Evolutionary conservation across 2,888 invertebrate genomes (phyloP), one percentile per base, ranked within the genome.

Genomic region (Nudaria mundana): DNA sequence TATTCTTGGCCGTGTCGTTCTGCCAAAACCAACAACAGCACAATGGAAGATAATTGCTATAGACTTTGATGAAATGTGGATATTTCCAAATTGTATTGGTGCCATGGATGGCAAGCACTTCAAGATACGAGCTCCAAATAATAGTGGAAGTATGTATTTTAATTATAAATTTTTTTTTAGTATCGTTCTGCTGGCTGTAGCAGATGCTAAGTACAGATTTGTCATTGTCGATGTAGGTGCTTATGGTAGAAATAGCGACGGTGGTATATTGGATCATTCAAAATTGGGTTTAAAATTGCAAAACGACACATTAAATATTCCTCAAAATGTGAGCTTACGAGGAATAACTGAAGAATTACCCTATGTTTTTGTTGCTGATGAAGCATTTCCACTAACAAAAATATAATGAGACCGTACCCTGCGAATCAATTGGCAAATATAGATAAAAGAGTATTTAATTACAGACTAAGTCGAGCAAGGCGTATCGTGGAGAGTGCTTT

Each of bases 141-240:
- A 23, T 13, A 32, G 32, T 24, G 32, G 32, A 23, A 32, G 32
- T 32, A 13, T 32, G 23, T 32, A 32, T 32, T 22, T 32, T 22
- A 31, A 31, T 20, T 31, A 31, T 20, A 31, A 23, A 31, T 13
- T 11, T 5, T 13, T 23, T 20, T 14, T 32, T 32, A n/a, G 32
- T n/a, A n/a, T n/a, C n/a, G n/a, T n/a, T n/a, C n/a, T n/a, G n/a
- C n/a, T n/a, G n/a, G n/a, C n/a, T n/a, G n/a, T n/a, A n/a, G n/a
- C n/a, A n/a, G n/a, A n/a, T n/a, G n/a, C n/a, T n/a, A n/a, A n/a
- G n/a, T n/a, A n/a, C n/a, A n/a, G n/a, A n/a, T n/a, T n/a, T n/a
- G n/a, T n/a, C n/a, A n/a, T n/a, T n/a, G n/a, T n/a, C 11, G 11
- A 11, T 11, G 25, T 20, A 2, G 20, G 20, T 7, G 20, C 20